phyloP scores from a whole-genome alignment of 1,140 invertebrate species.

The Notospermus geniculatus region DNA sequence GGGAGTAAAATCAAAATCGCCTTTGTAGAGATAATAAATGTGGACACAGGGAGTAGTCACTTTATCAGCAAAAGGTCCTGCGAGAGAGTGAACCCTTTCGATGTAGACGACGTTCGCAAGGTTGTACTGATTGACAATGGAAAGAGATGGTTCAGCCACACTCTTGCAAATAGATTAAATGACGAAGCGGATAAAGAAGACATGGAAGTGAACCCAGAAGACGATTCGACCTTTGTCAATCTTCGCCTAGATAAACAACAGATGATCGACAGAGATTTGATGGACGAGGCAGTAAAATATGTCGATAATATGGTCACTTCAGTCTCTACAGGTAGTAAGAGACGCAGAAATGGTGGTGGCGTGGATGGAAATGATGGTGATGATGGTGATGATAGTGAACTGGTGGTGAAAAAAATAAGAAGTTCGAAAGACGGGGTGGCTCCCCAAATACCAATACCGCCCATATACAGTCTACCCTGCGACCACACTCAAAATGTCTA shows the following conservation, averaged over 20 bases:
- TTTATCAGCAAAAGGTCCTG: slow-evolving; percentile 1
- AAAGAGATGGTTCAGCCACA: slow-evolving; percentile 7
- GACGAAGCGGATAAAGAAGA: slow-evolving; percentile 9
- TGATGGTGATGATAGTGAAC: not conserved
- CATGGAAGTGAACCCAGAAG: not conserved
- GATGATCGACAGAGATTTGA: slow-evolving; percentile 3
- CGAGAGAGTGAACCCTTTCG: slow-evolving; percentile 9
- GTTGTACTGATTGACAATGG: slow-evolving; percentile 2
- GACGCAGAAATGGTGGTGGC: not conserved
- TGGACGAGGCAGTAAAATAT: slow-evolving; percentile 7
- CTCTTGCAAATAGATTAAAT: slow-evolving; percentile 9
- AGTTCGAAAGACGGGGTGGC: not conserved
- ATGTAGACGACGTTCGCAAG: slow-evolving; percentile 6
- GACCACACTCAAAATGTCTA: not conserved
- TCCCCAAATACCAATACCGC: slow-evolving; percentile 5
- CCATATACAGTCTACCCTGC: not conserved
- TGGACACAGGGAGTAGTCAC: slow-evolving; percentile 5
- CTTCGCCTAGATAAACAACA: slow-evolving; percentile 10
- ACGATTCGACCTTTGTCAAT: not conserved
- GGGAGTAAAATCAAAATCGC: slow-evolving; percentile 8
- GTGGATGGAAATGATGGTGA: not conserved
- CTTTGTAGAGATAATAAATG: not conserved
- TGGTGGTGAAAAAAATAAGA: slow-evolving; percentile 7
- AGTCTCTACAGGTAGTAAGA: not conserved
- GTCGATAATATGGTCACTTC: slow-evolving; percentile 5